Base-by-base conservation (phyloP, 1,140 invertebrate genomes). In the Nasonia vitripennis region DNA sequence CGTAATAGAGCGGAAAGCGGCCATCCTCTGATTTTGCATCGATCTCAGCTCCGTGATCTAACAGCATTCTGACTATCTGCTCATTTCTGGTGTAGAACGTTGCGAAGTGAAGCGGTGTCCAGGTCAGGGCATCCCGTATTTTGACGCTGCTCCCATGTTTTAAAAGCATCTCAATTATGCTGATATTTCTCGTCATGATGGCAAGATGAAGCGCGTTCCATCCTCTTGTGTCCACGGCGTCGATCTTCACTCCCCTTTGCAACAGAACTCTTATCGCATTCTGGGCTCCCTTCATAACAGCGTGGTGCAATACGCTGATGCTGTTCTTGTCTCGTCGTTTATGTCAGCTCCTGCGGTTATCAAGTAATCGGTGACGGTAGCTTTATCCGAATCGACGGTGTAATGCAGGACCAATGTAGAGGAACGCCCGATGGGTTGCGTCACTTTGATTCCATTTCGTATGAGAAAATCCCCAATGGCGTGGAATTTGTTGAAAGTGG, bases 201-300 rank as follows among this genome's bases (percentile, higher is more conserved):
- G 70, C 81, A 17, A 83, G 48, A 7, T 83, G 81, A 14, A 83
- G n/a, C 10, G 81, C 31, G 41, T 67, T 45, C 41, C 34, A n/a
- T 6, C 34, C 37, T 74, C 6, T 74, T 9, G 55, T 2, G 9
- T 51, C 37, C 2, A n/a, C 14, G 23, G 2, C 3, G 31, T 81
- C 45, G 27, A 81, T 68, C 17, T 81, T 11, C 7, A 41, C 34
- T 27, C 70, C 70, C 6, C 41, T 41, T 10, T 7, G 6, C 23
- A 83, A n/a, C 10, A 83, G 20, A 31, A 74, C 62, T 34, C 75
- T 23, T 31, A 67, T 95, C 79, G 97, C 95, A n/a, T 94, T 93
- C 2, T 95, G 91, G 91, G 97, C 95, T 0, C 97, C 97, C 51
- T 73, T 79, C 70, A 68, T 17, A 41, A 74, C 79, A 74, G 87